A percentile compares a stretch with the other conserved stretches of the same genome.
Conservation (phyloP, 2,797 vertebrate genomes). For the Melanotaenia parkinsoni region DNA sequence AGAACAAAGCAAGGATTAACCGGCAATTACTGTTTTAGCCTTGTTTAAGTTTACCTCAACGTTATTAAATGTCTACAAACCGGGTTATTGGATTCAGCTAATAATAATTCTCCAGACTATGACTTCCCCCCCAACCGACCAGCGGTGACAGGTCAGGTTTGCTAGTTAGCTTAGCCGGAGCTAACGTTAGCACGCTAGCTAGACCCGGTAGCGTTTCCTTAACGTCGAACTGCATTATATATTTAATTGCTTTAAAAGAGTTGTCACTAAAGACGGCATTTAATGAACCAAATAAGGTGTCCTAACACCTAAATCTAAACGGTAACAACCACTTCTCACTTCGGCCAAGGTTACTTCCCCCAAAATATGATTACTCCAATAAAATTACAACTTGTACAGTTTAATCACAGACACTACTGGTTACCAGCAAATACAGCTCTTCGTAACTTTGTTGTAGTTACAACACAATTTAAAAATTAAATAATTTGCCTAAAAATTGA, state of each 20-base stretch:
- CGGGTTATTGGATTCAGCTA: neutral
- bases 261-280: neutral
- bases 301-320: fast-evolving
- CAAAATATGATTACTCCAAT: neutral
- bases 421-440: neutral
- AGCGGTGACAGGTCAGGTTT: slow-evolving; percentile 50
- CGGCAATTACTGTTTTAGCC: slow-evolving; percentile 1
- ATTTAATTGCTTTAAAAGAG: neutral
- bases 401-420: neutral
- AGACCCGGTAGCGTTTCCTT: slow-evolving; percentile 49
- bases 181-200: slow-evolving; percentile 52
- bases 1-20: slow-evolving; percentile 14
- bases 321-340: fast-evolving
- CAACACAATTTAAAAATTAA: slow-evolving; percentile 2
- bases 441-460: slow-evolving; percentile 42
- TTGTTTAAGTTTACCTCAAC: neutral
- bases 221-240: slow-evolving; percentile 16
- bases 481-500: fast-evolving
- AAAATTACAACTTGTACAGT: slow-evolving; percentile 36
- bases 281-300: fast-evolving
- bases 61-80: neutral
- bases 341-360: slow-evolving; percentile 13
- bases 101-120: neutral
- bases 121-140: slow-evolving; percentile 21
- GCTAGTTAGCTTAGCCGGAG: slow-evolving; percentile 58